Conservation (phyloP, 2,888 invertebrate genomes). For the Philhelius pedissequus region DNA sequence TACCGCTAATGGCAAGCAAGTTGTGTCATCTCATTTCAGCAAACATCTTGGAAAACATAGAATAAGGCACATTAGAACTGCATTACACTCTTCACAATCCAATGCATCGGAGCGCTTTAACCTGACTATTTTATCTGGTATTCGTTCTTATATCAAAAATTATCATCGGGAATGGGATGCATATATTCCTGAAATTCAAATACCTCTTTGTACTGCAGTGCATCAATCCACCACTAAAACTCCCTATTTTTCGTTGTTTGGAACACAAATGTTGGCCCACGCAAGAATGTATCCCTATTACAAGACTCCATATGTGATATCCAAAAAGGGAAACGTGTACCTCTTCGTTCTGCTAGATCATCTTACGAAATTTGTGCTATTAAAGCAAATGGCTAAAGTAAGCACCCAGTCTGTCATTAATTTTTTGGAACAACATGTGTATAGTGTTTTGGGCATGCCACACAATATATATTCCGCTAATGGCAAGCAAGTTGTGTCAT, state of each 20-base stretch:
- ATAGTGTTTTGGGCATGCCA: slow-evolving; percentile 69
- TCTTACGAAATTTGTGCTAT: slow-evolving; percentile 40
- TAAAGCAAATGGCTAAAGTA: slow-evolving; percentile 27
- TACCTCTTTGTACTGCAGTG: slow-evolving; percentile 21
- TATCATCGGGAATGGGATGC: slow-evolving; percentile 59
- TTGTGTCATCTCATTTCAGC: slow-evolving; percentile 40
- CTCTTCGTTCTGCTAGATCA: slow-evolving; percentile 55
- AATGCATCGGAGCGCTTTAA: slow-evolving; percentile 74
- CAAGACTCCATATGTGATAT: slow-evolving; percentile 28
- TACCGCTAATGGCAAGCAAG: slow-evolving; percentile 70
- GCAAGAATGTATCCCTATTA: too few relatives aligned
- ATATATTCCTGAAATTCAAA: slow-evolving; percentile 35
- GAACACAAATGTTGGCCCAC: neutral
- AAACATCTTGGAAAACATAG: slow-evolving; percentile 32
- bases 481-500: slow-evolving; percentile 66
- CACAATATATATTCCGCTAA: slow-evolving; percentile 70
- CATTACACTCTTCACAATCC: slow-evolving; percentile 72
- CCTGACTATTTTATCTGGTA: slow-evolving; percentile 71
- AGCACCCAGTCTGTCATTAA: slow-evolving; percentile 55
- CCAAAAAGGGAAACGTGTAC: slow-evolving; percentile 27
- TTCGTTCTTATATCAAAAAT: slow-evolving; percentile 56
- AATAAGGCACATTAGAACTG: slow-evolving; percentile 37
- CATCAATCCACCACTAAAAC: slow-evolving; percentile 29
- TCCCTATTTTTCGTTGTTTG: neutral
- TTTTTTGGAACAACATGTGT: slow-evolving; percentile 19